These are phyloP conservation scores for Pachypanchax playfairii DNA, from an alignment of 2,113 vertebrate species.

Conservation along the genomic window DNA sequence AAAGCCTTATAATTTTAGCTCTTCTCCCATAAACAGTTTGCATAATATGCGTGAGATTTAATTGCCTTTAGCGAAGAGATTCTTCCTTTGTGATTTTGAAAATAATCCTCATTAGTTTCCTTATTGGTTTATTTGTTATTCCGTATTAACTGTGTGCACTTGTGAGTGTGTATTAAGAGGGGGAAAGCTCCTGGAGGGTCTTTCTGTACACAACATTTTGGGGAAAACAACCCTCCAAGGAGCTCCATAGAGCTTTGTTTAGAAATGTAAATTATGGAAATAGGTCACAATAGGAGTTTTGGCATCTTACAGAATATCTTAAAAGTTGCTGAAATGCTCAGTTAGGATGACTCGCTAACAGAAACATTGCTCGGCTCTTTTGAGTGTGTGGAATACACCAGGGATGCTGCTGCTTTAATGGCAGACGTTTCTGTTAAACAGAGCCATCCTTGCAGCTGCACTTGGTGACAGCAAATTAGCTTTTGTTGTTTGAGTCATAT, in stretches of 20 bases:
- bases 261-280: slow-evolving; percentile 81
- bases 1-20: slow-evolving; percentile 21
- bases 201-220: slow-evolving; percentile 42
- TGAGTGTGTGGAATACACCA: slow-evolving; percentile 37
- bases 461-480: slow-evolving; percentile 57
- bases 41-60: slow-evolving; percentile 30
- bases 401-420: slow-evolving; percentile 53
- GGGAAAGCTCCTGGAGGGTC: slow-evolving; percentile 54
- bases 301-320: slow-evolving; percentile 62
- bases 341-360: slow-evolving; percentile 65
- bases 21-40: slow-evolving; percentile 21
- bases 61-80: slow-evolving; percentile 45
- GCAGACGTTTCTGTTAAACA: slow-evolving; percentile 51
- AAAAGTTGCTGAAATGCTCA: slow-evolving; percentile 60
- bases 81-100: slow-evolving; percentile 36
- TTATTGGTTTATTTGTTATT: slow-evolving; percentile 46
- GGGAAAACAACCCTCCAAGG: slow-evolving; percentile 52
- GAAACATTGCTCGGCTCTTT: slow-evolving; percentile 62
- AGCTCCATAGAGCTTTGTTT: slow-evolving; percentile 73
- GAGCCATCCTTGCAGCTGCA: slow-evolving; percentile 48
- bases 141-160: not conserved
- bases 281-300: slow-evolving; percentile 76
- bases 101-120: slow-evolving; percentile 49
- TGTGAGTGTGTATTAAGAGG: slow-evolving; percentile 20
- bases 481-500: slow-evolving; percentile 42